Conservation (phyloP, 2,888 invertebrate species). For the Mechanitis messenoides region DNA sequence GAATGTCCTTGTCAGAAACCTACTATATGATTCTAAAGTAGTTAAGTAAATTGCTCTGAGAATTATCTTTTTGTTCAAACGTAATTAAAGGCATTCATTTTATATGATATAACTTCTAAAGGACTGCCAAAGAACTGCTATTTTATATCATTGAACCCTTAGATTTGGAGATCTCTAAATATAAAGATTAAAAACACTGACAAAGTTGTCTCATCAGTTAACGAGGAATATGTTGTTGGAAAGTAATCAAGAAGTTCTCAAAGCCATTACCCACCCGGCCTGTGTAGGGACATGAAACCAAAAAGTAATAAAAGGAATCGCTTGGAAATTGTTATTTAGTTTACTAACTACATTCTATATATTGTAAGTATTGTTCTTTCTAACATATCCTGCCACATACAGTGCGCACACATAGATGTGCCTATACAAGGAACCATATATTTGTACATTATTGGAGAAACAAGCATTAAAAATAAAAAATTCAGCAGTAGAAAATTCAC, state of each 20-base stretch:
- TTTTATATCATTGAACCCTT: background rate
- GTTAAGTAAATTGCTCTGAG: no score
- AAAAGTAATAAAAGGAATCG: conserved; percentile 2
- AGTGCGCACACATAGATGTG: no score
- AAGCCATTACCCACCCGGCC: conserved; percentile 6
- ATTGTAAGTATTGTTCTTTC: no score
- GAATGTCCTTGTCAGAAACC: no score
- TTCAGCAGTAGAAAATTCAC: no score
- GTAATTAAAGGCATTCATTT: no score
- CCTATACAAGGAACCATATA: no score
- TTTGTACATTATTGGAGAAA: no score
- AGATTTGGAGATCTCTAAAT: background rate
- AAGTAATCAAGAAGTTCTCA: conserved; percentile 13
- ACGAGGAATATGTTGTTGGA: conserved; percentile 8
- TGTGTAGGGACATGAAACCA: background rate
- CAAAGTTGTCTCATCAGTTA: conserved; percentile 14
- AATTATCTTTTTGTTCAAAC: no score
- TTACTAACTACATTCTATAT: background rate
- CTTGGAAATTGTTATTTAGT: conserved; percentile 4
- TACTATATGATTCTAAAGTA: no score
- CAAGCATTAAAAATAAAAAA: no score
- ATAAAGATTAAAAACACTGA: conserved; percentile 1
- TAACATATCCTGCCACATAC: no score
- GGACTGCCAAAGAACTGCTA: background rate
- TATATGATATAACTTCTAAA: background rate